Conservation (phyloP, 2,797 vertebrate genomes). For the Artibeus lituratus region DNA sequence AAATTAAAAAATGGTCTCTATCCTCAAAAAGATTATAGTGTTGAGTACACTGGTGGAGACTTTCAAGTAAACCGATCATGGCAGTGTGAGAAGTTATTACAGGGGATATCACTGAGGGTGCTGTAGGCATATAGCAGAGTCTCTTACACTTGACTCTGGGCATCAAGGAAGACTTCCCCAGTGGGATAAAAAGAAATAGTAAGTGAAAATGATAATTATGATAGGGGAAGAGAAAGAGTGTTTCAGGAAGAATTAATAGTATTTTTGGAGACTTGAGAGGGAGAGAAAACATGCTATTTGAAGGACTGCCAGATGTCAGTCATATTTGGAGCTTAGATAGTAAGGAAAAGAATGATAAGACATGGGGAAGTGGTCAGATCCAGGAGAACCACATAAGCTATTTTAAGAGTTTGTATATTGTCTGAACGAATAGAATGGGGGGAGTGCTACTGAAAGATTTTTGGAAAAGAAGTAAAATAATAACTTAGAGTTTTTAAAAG, state of each 20-base stretch:
- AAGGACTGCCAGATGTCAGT: neutral
- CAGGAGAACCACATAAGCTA: neutral
- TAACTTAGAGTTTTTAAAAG: neutral
- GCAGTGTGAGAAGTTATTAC: neutral
- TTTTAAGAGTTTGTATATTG: neutral
- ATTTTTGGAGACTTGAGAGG: neutral
- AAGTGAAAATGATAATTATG: neutral
- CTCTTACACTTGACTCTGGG: neutral
- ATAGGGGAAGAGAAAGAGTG: neutral
- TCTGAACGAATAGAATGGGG: neutral
- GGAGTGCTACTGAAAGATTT: neutral
- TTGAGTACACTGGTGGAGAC: neutral
- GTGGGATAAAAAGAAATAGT: neutral
- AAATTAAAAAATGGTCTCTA: neutral
- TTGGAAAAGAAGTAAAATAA: neutral
- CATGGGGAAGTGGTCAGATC: neutral
- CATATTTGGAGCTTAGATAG: neutral
- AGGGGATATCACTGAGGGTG: neutral
- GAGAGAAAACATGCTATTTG: neutral
- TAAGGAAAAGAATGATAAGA: neutral
- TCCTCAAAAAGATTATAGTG: neutral
- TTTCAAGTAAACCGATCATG: neutral
- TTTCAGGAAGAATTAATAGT: neutral
- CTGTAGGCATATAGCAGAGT: neutral
- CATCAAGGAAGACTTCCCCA: neutral